Evolutionary conservation across 2,888 invertebrate species (phyloP), one percentile per base, ranked within the genome.

Genomic region (Lasioglossum calceatum): DNA sequence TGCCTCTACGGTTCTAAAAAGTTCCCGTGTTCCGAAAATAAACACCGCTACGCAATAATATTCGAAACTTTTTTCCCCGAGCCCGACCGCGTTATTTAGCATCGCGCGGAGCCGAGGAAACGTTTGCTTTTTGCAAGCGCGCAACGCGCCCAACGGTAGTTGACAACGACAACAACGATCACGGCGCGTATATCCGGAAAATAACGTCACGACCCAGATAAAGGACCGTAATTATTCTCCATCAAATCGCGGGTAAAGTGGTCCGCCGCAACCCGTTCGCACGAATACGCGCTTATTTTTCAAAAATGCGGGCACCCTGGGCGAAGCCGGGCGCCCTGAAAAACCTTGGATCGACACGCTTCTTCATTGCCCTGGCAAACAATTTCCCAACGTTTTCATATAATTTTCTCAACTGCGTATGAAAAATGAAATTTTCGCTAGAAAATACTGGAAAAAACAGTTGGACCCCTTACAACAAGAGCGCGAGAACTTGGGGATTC

Each of bases 271-370:
- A 32, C 8, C 19, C 36, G 44, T 61, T 50, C 61, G 47, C 14
- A 70, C 50, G 36, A 39, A 39, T 42, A n/a, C 80, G 54, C 39
- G 12, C 1, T 32, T 44, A 79, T 81, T 77, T 85, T 85, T 79
- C 50, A 67, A 36, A 71, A 79, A 77, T 58, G 50, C 50, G 42
- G 23, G 23, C 8, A 14, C 16, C 4, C 39, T 8, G n/a, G 54
- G n/a, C n/a, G 58, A 16, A 16, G 16, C 47, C 19, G 5, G n/a
- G n/a, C 36, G 47, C 70, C 78, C 47, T 67, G 58, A n/a, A 42
- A 79, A 82, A 88, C 83, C 7, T 47, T 84, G 74, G 77, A 79
- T 79, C 82, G 72, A 79, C 79, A 75, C 16, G 39, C 61, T 84
- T 81, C 81, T 84, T 87, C 79, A 58, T 85, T 75, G 72, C 32